A percentile compares a stretch with the other conserved stretches of the same genome.
These are phyloP conservation scores for Oreochromis niloticus DNA, from an alignment of 2,113 vertebrate genomes.

Conservation along the genomic window DNA sequence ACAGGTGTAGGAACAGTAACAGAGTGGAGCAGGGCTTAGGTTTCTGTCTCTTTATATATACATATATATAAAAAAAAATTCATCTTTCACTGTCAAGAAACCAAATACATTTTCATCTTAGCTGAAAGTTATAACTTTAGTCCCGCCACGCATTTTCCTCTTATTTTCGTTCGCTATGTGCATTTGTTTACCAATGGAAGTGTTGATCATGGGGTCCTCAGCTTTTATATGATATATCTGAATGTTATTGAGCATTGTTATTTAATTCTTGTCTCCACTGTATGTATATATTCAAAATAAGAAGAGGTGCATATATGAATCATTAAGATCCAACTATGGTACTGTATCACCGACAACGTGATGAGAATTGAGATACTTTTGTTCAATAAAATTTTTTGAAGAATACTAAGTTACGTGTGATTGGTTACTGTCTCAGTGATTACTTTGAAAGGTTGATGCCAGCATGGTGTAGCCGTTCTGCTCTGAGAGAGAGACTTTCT, in stretches of 20 bases:
- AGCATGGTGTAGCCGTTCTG: background rate
- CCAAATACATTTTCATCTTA: slow-evolving; percentile 32
- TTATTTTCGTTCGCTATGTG: slow-evolving; percentile 25
- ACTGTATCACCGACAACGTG: slow-evolving; percentile 72
- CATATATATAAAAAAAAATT: background rate
- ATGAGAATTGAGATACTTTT: slow-evolving; percentile 76
- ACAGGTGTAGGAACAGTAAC: background rate
- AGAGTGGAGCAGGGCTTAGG: background rate
- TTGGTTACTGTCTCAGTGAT: background rate
- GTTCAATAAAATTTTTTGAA: slow-evolving; percentile 77
- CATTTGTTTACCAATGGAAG: slow-evolving; percentile 67
- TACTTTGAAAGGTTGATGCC: background rate
- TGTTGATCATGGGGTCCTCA: slow-evolving; percentile 61
- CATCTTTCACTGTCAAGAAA: background rate
- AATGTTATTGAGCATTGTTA: slow-evolving; percentile 77
- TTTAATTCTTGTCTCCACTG: slow-evolving; percentile 77
- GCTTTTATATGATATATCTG: slow-evolving; percentile 71
- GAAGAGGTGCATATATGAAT: slow-evolving; percentile 72
- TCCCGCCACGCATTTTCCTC: slow-evolving; percentile 19
- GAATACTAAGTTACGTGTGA: slow-evolving; percentile 22
- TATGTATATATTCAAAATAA: slow-evolving; percentile 72
- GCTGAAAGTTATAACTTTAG: background rate
- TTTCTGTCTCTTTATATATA: background rate
- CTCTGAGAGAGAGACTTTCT: background rate
- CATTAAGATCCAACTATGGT: slow-evolving; percentile 67